Evolutionary conservation across 2,888 invertebrate species (phyloP).

Genomic region (Protodeltote pygarga): DNA sequence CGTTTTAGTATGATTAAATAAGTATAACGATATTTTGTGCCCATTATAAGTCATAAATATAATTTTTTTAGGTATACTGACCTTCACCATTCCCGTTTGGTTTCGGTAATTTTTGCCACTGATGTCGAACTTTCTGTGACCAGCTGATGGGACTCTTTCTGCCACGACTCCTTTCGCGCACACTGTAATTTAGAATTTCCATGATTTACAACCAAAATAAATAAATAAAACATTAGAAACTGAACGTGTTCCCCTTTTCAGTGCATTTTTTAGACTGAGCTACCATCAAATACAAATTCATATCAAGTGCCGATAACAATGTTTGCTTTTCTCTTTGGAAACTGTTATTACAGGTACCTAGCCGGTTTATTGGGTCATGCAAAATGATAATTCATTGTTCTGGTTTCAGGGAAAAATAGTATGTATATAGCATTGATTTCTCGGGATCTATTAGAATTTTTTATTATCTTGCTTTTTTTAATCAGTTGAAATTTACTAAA

Average conservation of each 20-base stretch:
- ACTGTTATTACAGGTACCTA: constrained; percentile 55
- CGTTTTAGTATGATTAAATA: neutral
- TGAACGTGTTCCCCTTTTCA: constrained; percentile 23
- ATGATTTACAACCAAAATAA: constrained; percentile 41
- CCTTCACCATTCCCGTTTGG: constrained; percentile 68
- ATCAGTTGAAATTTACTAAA: no score
- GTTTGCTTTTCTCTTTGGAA: constrained; percentile 73
- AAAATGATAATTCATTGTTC: constrained; percentile 37
- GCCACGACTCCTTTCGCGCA: constrained; percentile 83
- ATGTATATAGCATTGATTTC: constrained; percentile 13
- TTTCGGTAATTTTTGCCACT: constrained; percentile 87
- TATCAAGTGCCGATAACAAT: constrained; percentile 70
- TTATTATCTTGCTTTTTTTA: constrained; percentile 24
- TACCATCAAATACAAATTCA: constrained; percentile 47
- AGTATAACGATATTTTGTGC: neutral
- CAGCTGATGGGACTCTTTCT: constrained; percentile 87
- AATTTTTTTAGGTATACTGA: constrained; percentile 42
- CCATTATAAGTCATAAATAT: no score
- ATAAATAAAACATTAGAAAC: neutral
- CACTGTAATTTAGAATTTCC: constrained; percentile 75
- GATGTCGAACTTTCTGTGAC: constrained; percentile 89
- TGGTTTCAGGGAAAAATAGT: constrained; percentile 22
- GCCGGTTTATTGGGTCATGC: constrained; percentile 55
- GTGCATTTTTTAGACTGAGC: constrained; percentile 53
- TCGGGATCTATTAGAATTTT: constrained; percentile 9